Evolutionary conservation across 2,113 vertebrate species (phyloP).

Genomic region (Catagonus wagneri): DNA sequence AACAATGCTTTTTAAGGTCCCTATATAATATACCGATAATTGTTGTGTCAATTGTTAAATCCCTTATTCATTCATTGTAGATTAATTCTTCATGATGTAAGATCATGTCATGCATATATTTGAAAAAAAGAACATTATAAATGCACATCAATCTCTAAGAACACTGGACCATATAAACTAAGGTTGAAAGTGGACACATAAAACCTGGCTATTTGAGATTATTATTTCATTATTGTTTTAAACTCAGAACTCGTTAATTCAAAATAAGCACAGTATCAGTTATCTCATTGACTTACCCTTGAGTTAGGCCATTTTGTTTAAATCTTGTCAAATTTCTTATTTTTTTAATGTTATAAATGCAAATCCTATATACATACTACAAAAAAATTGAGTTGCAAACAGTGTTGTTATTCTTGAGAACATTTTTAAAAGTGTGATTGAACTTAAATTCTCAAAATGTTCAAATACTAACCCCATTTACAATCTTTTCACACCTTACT

Average conservation of each 20-base stretch:
- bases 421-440: not conserved
- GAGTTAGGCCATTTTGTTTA: not conserved
- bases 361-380: not conserved
- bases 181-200: not conserved
- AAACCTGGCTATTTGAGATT: not conserved
- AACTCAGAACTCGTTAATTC: not conserved
- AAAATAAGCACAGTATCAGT: not conserved
- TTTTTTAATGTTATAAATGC: not conserved
- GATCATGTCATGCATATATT: not conserved
- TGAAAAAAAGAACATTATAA: not conserved
- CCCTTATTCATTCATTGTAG: not conserved
- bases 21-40: not conserved
- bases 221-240: not conserved
- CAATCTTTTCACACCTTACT: not conserved
- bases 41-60: not conserved
- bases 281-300: not conserved
- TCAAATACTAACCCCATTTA: not conserved
- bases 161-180: not conserved
- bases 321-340: not conserved
- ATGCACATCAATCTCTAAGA: not conserved
- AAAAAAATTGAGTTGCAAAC: not conserved
- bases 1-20: not conserved
- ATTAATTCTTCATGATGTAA: slow-evolving; percentile 12
- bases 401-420: not conserved
- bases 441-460: not conserved